phyloP scores from a whole-genome alignment of 2,888 invertebrate genomes.

The Lagria hirta region DNA sequence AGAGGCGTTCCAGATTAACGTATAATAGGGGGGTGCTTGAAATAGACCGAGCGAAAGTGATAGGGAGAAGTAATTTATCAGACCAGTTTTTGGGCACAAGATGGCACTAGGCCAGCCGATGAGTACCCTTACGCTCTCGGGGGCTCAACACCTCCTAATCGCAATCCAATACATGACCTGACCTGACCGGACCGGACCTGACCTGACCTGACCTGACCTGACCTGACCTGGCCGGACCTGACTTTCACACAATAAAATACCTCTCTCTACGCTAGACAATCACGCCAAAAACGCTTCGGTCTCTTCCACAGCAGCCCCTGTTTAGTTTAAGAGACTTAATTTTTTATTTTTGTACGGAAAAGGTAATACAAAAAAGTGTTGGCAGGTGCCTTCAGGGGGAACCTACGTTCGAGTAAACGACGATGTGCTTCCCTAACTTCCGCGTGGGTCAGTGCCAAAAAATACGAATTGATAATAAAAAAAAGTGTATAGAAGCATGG shows the following conservation, averaged over 20 bases:
- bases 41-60: too few relatives aligned
- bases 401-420: constrained; percentile 32
- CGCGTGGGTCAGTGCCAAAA: constrained; percentile 52
- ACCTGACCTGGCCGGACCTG: too few relatives aligned
- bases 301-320: background rate
- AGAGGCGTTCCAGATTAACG: constrained; percentile 80
- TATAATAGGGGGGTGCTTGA: constrained; percentile 53
- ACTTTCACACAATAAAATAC: too few relatives aligned
- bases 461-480: constrained; percentile 41
- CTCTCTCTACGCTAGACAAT: too few relatives aligned
- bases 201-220: too few relatives aligned
- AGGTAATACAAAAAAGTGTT: constrained; percentile 29
- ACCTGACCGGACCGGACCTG: too few relatives aligned
- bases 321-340: constrained; percentile 9
- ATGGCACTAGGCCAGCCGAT: constrained; percentile 1
- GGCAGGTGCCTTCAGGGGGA: constrained; percentile 50
- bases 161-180: too few relatives aligned
- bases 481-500: constrained; percentile 44
- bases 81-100: too few relatives aligned
- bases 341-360: constrained; percentile 21
- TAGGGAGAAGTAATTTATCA: too few relatives aligned
- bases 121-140: too few relatives aligned
- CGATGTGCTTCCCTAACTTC: constrained; percentile 43
- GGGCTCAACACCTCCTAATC: too few relatives aligned
- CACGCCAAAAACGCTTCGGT: background rate